Evolutionary conservation across 2,888 invertebrate genomes (phyloP).

Genomic region (Meiosimyza platycephala): DNA sequence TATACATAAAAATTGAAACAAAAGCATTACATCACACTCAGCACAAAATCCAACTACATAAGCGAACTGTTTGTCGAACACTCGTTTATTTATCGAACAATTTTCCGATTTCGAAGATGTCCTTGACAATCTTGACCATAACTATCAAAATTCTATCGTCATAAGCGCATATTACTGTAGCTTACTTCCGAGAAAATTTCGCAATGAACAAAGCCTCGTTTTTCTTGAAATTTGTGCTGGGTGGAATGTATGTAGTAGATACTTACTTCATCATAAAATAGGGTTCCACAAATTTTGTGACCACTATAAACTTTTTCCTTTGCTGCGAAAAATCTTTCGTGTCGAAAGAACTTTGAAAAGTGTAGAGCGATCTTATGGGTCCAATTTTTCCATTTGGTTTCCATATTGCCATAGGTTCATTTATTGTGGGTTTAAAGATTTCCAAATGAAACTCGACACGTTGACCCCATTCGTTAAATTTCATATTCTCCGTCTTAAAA

Average conservation of each 20-base stretch:
- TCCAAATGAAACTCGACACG: slow-evolving; percentile 69
- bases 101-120: not conserved
- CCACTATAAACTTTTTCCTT: slow-evolving; percentile 74
- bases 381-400: slow-evolving; percentile 57
- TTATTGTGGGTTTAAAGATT: slow-evolving; percentile 67
- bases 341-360: slow-evolving; percentile 40
- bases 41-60: not conserved
- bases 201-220: no score
- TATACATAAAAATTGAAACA: not conserved
- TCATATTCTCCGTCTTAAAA: slow-evolving; percentile 74
- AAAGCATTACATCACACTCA: no score
- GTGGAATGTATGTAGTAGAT: slow-evolving; percentile 4
- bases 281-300: slow-evolving; percentile 76
- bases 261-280: slow-evolving; percentile 73
- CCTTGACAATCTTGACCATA: no score
- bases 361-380: slow-evolving; percentile 45
- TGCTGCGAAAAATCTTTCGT: slow-evolving; percentile 71
- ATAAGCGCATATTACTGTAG: no score
- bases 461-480: slow-evolving; percentile 71
- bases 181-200: no score
- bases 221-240: no score
- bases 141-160: no score
- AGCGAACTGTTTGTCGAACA: not conserved
- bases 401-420: slow-evolving; percentile 67
- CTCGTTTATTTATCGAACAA: no score